Evolutionary conservation across 2,113 vertebrate genomes (phyloP).

Genomic region (Embiotoca jacksoni): DNA sequence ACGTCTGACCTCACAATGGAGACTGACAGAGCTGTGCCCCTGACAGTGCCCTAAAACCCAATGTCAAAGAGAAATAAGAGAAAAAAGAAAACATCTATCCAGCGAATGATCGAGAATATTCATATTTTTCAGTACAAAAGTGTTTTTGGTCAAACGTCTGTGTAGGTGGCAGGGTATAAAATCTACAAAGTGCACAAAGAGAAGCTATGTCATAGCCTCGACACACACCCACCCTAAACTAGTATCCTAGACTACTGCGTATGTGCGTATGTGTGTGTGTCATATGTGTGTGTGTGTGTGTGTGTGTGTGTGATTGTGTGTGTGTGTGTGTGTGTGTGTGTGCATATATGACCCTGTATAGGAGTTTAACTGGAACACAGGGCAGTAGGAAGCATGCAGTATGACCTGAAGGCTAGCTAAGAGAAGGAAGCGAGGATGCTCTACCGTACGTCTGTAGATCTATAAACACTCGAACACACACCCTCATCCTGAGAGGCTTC

Average conservation of each 20-base stretch:
- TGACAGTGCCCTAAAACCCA: conserved; percentile 50
- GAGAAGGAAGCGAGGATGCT: conserved; percentile 78
- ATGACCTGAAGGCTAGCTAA: conserved; percentile 83
- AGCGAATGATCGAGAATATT: conserved; percentile 73
- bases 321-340: conserved; percentile 50
- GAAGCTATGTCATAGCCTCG: conserved; percentile 73
- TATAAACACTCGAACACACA: conserved; percentile 76
- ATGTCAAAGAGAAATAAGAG: conserved; percentile 63
- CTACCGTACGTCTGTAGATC: conserved; percentile 62
- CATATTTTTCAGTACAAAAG: conserved; percentile 77
- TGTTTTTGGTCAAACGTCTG: conserved; percentile 81
- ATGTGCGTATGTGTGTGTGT: conserved; percentile 47
- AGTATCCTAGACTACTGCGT: conserved; percentile 71
- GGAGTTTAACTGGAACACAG: conserved; percentile 76
- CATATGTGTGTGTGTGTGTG: background rate
- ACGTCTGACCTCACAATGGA: conserved; percentile 60
- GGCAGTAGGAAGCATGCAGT: conserved; percentile 83
- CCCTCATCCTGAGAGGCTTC: conserved; percentile 72
- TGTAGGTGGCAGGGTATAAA: conserved; percentile 82
- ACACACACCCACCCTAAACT: conserved; percentile 74
- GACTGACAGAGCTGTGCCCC: conserved; percentile 44
- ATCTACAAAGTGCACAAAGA: conserved; percentile 84
- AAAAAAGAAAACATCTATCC: conserved; percentile 69
- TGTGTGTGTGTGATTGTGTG: conserved; percentile 26
- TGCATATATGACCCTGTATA: conserved; percentile 79